These are phyloP conservation scores for Cololabis saira DNA, from an alignment of 2,113 vertebrate species.

Conservation along the genomic window DNA sequence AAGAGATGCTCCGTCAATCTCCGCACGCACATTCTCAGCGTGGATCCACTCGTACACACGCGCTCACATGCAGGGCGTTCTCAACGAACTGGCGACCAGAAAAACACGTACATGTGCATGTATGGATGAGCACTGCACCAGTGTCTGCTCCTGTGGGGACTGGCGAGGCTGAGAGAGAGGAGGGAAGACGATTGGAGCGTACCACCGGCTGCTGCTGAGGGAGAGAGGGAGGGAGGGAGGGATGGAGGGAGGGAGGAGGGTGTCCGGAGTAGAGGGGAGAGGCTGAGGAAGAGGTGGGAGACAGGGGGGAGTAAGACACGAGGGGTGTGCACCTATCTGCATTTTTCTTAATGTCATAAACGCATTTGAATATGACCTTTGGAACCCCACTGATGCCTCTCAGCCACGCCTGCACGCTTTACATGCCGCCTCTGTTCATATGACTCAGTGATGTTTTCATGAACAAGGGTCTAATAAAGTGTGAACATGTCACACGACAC, in stretches of 20 bases:
- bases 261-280: not conserved
- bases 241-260: conserved; percentile 16
- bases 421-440: conserved; percentile 9
- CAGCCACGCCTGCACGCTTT: conserved; percentile 8
- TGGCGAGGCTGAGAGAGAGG: conserved; percentile 50
- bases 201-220: conserved; percentile 57
- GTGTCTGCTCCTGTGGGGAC: conserved; percentile 42
- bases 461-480: conserved; percentile 22
- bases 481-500: conserved; percentile 5
- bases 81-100: not conserved
- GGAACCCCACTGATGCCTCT: conserved; percentile 8
- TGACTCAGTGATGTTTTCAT: conserved; percentile 17
- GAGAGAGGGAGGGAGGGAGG: conserved; percentile 30
- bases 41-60: conserved; percentile 15
- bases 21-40: conserved; percentile 35
- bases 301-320: conserved; percentile 3
- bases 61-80: not conserved
- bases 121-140: conserved; percentile 41
- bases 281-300: not conserved
- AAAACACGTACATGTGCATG: conserved; percentile 26
- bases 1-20: conserved; percentile 32
- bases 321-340: conserved; percentile 22
- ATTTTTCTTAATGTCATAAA: conserved; percentile 14
- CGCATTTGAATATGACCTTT: conserved; percentile 32
- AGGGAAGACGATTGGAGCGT: conserved; percentile 56